These are phyloP conservation scores for Tragelaphus scriptus DNA, from an alignment of 2,113 vertebrate genomes.

Conservation along the genomic window DNA sequence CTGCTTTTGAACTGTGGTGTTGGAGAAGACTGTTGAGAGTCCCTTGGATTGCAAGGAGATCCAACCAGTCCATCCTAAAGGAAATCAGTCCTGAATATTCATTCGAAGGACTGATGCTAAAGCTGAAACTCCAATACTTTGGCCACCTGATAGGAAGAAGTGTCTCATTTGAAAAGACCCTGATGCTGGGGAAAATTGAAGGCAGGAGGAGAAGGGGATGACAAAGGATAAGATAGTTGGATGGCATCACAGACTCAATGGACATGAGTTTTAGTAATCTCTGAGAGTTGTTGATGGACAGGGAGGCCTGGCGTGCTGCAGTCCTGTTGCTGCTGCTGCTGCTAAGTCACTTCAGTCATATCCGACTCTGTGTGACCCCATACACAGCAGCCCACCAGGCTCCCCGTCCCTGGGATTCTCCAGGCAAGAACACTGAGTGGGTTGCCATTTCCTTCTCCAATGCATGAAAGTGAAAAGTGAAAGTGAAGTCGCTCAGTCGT, in stretches of 20 bases:
- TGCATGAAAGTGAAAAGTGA: no score
- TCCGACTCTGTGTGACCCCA: no score
- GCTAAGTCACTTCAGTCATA: no score
- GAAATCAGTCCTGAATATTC: neutral
- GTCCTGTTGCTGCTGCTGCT: neutral
- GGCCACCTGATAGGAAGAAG: neutral
- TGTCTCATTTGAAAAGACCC: neutral
- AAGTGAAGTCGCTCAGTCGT: no score
- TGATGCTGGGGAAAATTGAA: neutral
- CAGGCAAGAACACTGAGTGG: no score
- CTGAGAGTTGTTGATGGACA: neutral
- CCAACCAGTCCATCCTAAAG: neutral
- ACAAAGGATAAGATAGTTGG: neutral
- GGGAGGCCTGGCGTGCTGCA: neutral
- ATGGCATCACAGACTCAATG: neutral
- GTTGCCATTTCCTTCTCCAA: no score
- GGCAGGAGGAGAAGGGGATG: neutral
- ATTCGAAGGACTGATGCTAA: neutral
- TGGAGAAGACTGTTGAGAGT: neutral
- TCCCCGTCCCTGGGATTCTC: no score
- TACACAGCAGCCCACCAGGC: no score
- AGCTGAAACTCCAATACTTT: neutral
- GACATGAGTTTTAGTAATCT: neutral
- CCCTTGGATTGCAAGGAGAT: neutral
- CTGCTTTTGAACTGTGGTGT: neutral